A percentile compares a stretch with the other conserved stretches of the same genome.
phyloP scores from a whole-genome alignment of 1,140 invertebrate genomes.

The Fopius arisanus region DNA sequence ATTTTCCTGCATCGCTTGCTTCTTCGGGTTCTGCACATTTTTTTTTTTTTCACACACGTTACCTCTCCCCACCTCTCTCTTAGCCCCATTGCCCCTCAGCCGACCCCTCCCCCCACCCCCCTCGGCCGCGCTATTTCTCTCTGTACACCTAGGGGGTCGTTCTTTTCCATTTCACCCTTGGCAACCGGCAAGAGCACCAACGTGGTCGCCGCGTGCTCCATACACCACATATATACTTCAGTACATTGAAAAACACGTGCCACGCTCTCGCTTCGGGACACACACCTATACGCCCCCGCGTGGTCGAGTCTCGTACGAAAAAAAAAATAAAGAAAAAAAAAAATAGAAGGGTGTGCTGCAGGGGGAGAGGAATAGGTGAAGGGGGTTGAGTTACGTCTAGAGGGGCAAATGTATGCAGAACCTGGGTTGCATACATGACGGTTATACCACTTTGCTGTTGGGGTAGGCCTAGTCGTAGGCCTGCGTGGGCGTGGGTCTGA shows the following conservation, averaged over 20 bases:
- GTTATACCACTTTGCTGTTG: constrained; percentile 49
- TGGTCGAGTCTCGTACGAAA: constrained; percentile 12
- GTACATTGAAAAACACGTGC: constrained; percentile 43
- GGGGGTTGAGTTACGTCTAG: constrained; percentile 19
- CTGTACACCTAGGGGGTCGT: neutral
- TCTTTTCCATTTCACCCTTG: constrained; percentile 27
- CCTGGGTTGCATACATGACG: constrained; percentile 43
- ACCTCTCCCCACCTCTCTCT: neutral
- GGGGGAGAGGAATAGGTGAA: neutral
- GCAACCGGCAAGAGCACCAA: constrained; percentile 3
- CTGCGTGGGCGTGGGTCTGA: constrained; percentile 59
- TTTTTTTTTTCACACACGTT: constrained; percentile 13
- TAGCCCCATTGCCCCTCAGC: neutral
- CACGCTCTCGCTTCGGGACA: constrained; percentile 38
- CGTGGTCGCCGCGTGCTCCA: constrained; percentile 20
- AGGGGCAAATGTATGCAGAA: constrained; percentile 34
- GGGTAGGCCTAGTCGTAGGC: constrained; percentile 56
- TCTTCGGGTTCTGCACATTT: constrained; percentile 15
- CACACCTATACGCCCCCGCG: constrained; percentile 49
- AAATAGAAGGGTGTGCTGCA: neutral
- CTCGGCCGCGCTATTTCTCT: neutral
- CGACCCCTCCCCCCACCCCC: constrained; percentile 14
- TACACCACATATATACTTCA: constrained; percentile 34
- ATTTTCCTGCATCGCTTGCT: constrained; percentile 21
- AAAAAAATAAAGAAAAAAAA: constrained; percentile 8